A percentile compares a stretch with the other conserved stretches of the same genome.
phyloP scores from a whole-genome alignment of 2,797 vertebrate species.

The Varecia variegata region DNA sequence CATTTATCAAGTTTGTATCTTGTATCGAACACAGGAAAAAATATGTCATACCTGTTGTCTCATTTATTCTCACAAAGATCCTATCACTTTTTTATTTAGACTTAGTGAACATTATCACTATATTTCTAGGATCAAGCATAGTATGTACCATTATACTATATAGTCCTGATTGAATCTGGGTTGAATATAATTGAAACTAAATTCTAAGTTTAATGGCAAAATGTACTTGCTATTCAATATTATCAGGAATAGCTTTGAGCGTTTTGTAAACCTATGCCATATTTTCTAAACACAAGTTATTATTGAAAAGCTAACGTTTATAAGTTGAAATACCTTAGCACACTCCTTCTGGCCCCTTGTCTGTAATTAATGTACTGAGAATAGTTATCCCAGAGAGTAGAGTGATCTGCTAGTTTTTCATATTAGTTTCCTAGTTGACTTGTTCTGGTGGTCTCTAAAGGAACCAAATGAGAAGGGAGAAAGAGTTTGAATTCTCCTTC shows the following conservation, averaged over 20 bases:
- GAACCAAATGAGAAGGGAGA: neutral
- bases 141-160: neutral
- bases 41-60: neutral
- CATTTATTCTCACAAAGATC: neutral
- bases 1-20: neutral
- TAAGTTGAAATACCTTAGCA: neutral
- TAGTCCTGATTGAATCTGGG: neutral
- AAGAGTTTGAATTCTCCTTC: neutral
- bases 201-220: constrained; percentile 3
- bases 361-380: neutral
- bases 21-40: neutral
- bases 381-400: neutral
- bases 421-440: neutral
- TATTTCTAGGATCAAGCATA: neutral
- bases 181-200: constrained; percentile 25
- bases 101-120: neutral
- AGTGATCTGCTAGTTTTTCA: neutral
- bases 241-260: neutral
- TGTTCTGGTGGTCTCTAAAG: neutral
- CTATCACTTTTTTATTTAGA: neutral
- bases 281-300: neutral
- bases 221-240: neutral
- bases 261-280: neutral
- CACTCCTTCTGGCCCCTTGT: neutral
- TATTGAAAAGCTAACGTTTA: neutral